Evolutionary conservation across 2,797 vertebrate species (phyloP).

Genomic region (Okamejei kenojei): DNA sequence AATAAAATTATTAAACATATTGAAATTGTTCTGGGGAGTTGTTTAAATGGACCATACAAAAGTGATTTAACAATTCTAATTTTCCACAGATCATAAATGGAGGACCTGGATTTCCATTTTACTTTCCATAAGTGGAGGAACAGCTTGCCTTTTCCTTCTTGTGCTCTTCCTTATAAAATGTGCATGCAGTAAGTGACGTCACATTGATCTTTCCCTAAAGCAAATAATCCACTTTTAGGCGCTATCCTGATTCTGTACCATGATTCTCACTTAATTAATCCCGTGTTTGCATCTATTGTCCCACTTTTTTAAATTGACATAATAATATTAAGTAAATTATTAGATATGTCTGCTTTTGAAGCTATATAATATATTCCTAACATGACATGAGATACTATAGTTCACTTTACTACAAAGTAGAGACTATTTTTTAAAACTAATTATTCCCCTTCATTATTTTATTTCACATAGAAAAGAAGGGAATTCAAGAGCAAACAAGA

Average conservation of each 20-base stretch:
- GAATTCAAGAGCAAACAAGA: not conserved
- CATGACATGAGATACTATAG: not conserved
- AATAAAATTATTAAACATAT: not conserved
- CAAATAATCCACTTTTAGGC: not conserved
- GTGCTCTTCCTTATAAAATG: not conserved
- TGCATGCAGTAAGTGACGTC: not conserved
- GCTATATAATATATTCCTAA: not conserved
- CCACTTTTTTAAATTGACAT: not conserved
- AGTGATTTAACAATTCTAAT: not conserved
- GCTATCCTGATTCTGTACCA: not conserved
- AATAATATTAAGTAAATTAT: not conserved
- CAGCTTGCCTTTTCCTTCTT: constrained; percentile 11
- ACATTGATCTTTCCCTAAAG: not conserved
- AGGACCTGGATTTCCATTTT: not conserved
- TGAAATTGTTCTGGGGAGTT: not conserved
- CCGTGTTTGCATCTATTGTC: not conserved
- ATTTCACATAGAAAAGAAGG: not conserved
- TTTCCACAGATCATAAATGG: constrained; percentile 6
- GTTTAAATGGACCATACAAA: not conserved
- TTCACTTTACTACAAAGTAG: not conserved
- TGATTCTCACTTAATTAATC: not conserved
- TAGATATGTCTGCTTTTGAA: not conserved
- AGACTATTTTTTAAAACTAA: not conserved
- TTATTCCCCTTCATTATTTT: not conserved
- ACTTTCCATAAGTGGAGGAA: constrained; percentile 11